Base-by-base conservation (phyloP, 2,888 invertebrate species). In the Coronaproctus castanopsis region DNA sequence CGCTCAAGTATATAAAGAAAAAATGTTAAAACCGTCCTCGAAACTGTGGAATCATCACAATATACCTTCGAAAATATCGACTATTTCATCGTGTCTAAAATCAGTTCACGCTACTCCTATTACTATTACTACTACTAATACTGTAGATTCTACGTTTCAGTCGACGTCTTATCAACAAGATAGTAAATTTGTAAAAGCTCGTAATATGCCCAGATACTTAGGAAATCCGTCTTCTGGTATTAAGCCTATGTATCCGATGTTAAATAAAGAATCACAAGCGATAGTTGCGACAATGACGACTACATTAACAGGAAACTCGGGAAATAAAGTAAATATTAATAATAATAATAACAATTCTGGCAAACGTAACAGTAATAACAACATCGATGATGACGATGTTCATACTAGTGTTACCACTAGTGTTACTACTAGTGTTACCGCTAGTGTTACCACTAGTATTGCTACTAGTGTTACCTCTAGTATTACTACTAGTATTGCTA, bases 201-300 rank as follows among this genome's bases (percentile, higher is more conserved):
- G 78, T 22, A 78, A 74, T 63, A 72, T 76, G 67, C 78, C 78
- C 0, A 68, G 78, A 60, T 78, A 76, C 64, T 65, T 77, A 61
- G 77, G 77, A 0, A 78, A 78, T 66, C 79, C 79, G 0, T 76
- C 78, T 0, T 78, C 78, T 0, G 78, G 79, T 0, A 79, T 79
- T 0, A 79, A 79, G 62, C 78, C 79, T 0, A 75, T 79, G 74
- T 79, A 78, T 63, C 75, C 76, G 8, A 73, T 76, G 0, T n/a
- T n/a, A n/a, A n/a, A n/a, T n/a, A n/a, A n/a, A n/a, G n/a, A n/a
- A n/a, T n/a, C n/a, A n/a, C n/a, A n/a, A n/a, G n/a, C n/a, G n/a
- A n/a, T n/a, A n/a, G n/a, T n/a, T n/a, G n/a, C n/a, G n/a, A n/a
- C n/a, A n/a, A n/a, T n/a, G n/a, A n/a, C n/a, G n/a, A n/a, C n/a